Evolutionary conservation across 2,797 vertebrate genomes (phyloP), one percentile per base, ranked within the genome.

Genomic region (Sebastes diploproa): DNA sequence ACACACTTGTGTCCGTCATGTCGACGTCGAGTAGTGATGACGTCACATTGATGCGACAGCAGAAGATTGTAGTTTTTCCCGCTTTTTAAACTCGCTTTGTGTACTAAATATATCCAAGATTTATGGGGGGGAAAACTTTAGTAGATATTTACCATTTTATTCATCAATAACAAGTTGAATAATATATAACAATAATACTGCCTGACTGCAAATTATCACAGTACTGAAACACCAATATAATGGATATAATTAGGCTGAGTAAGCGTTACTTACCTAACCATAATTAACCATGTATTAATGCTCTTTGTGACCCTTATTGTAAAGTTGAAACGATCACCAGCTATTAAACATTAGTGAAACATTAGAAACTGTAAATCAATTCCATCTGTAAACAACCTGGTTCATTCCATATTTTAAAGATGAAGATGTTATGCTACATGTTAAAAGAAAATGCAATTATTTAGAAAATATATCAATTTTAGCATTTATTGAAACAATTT

Each of bases 11-110:
- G 13, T 83, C 72, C 74, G 61, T 50, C 54, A 13, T 65, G 66
- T 34, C 30, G 18, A 0, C 6, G 86, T 75, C 92, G 79, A 0
- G 30, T 1, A 0, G 12, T 56, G 82, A 88, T 90, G 87, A 25
- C 91, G 92, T 91, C 85, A 86, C 3, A 12, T 0, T 0, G 0
- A 50, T 1, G 84, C 72, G 85, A 85, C 90, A 13, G 16, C 50
- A 46, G 16, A 1, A 4, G n/a, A 10, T 81, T 92, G 92, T 94
- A 94, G 92, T 93, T 86, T 75, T 70, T 71, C n/a, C 30, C 11
- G 13, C 25, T 5, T 63, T 74, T 29, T 14, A 34, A 27, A 8
- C 4, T 42, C 11, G 16, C 29, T 5, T 59, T 72, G 38, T 32
- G 58, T 30, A 12, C 3, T 20, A 38, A 1, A 4, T 46, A 9